A percentile compares a stretch with the other conserved stretches of the same genome.
phyloP scores from a whole-genome alignment of 2,797 vertebrate genomes.

The Danio kyathit region DNA sequence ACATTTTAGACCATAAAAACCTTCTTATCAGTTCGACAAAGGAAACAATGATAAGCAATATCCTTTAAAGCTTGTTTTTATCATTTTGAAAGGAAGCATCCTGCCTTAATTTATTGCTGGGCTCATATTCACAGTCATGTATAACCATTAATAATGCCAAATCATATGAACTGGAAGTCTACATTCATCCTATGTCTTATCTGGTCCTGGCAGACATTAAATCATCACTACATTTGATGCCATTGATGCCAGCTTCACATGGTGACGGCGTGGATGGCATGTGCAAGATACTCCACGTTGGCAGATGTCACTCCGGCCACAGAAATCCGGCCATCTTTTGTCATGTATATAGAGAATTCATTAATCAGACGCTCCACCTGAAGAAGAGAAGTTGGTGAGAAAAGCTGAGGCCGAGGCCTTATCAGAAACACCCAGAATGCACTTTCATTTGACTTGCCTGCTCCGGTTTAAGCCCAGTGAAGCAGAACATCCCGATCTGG shows the following conservation, averaged over 20 bases:
- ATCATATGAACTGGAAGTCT: constrained; percentile 46
- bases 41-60: constrained; percentile 17
- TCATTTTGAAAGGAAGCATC: background rate
- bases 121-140: constrained; percentile 3
- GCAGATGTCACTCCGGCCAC: constrained; percentile 92
- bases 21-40: constrained; percentile 13
- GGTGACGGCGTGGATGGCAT: constrained; percentile 92
- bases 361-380: constrained; percentile 94
- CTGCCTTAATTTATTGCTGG: constrained; percentile 1
- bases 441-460: constrained; percentile 79
- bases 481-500: constrained; percentile 99
- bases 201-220: constrained; percentile 19
- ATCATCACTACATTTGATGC: constrained; percentile 24
- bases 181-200: constrained; percentile 22
- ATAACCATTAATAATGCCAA: constrained; percentile 31
- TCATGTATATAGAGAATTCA: constrained; percentile 98
- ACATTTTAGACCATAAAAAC: background rate
- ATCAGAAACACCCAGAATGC: background rate
- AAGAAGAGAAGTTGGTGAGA: background rate
- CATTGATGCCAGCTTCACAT: constrained; percentile 77
- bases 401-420: background rate
- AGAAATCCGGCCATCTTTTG: constrained; percentile 97
- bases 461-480: constrained; percentile 94
- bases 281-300: constrained; percentile 92
- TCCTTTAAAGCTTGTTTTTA: constrained; percentile 1